Base-by-base conservation (phyloP, 2,888 invertebrate species). In the Chorisops tibialis region DNA sequence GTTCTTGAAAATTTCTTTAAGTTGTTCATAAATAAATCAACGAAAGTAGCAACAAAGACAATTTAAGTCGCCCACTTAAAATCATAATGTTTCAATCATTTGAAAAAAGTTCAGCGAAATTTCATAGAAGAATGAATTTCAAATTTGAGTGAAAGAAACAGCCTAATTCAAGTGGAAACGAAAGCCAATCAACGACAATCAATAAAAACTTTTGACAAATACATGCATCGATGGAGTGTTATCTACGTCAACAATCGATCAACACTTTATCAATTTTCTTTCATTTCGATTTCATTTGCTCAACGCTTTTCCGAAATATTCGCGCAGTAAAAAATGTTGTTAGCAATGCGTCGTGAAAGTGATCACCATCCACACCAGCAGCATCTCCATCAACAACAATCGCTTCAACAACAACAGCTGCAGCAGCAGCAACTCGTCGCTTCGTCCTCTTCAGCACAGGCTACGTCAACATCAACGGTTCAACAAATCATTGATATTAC, bases 291-390 rank as follows among this genome's bases (percentile, higher is more conserved):
- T 18, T 43, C 43, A 18, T 21, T 30, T 38, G 30, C 18, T 6
- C 41, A 38, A 37, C 19, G 37, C 12, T 59, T 56, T n/a, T 16
- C 11, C 59, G 22, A 59, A 59, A 59, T 12, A 38, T 37, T 45
- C 39, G 48, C 11, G 9, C n/a, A 48, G 38, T 38, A n/a, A 61
- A 77, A 75, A 72, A 77, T 77, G 77, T 74, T 84, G 84, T 82
- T 87, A 82, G 84, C 87, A 81, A 88, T 87, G 87, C 85, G 87
- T 80, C 86, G 86, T 79, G 85, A 86, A 84, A 85, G 83, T 83
- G 86, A 85, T 80, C 82, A 82, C 80, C 64, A 58, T 22, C 59
- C 22, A 70, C 69, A 68, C 41, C 68, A 59, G 59, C 64, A 63
- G 37, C 70, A 61, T 63, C 65, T 51, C 19, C 63, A 58, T 48